Conservation (phyloP, 1,140 invertebrate genomes). For the Trichonephila clavipes region DNA sequence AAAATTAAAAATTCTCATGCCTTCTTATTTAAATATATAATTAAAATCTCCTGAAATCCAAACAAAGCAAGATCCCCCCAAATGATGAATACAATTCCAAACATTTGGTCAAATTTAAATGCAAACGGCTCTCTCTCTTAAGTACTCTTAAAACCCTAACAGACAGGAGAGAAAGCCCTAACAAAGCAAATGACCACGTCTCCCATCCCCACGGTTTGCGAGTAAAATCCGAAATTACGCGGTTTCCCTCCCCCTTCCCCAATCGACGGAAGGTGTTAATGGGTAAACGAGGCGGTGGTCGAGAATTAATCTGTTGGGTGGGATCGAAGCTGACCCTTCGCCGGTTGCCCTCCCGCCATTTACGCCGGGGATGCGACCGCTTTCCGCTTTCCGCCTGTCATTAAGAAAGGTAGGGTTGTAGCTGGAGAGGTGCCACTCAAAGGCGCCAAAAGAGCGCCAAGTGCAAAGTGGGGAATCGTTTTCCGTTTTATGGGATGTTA, state of each 20-base stretch:
- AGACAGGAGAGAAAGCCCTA: neutral
- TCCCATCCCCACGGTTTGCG: conserved; percentile 5
- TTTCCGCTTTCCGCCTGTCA: conserved; percentile 64
- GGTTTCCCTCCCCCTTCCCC: neutral
- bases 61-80: neutral
- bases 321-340: conserved; percentile 63
- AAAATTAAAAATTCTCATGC: no score
- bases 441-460: conserved; percentile 35
- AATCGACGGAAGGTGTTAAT: conserved; percentile 63
- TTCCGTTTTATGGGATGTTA: conserved; percentile 19
- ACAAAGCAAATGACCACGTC: conserved; percentile 58
- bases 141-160: neutral
- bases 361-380: neutral
- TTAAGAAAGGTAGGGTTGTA: conserved; percentile 67
- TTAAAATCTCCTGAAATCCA: neutral
- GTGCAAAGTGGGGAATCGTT: neutral
- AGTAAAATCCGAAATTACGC: conserved; percentile 70
- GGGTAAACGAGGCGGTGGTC: conserved; percentile 74
- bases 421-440: conserved; percentile 18
- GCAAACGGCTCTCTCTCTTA: neutral
- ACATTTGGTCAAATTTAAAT: conserved; percentile 43
- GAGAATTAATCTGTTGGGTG: conserved; percentile 74
- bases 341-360: conserved; percentile 4
- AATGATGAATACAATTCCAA: conserved; percentile 30
- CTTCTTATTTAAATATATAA: no score